Conservation (phyloP, 1,140 invertebrate species). For the Notospermus geniculatus region DNA sequence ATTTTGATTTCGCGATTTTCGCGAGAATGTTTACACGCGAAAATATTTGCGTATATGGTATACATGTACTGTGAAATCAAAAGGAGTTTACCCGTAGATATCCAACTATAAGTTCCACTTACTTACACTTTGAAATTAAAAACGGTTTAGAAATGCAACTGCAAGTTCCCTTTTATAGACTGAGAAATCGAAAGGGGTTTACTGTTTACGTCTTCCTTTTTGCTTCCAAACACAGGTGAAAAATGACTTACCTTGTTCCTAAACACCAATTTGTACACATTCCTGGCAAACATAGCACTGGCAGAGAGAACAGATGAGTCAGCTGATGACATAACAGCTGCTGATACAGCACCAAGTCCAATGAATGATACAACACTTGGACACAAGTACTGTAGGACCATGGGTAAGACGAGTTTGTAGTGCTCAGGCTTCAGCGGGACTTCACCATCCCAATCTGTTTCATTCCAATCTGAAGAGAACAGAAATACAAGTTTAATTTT, state of each 20-base stretch:
- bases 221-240: no score
- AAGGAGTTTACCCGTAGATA: no score
- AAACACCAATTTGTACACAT: slow-evolving; percentile 96
- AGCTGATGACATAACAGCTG: slow-evolving; percentile 97
- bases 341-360: slow-evolving; percentile 95
- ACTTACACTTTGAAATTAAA: no score
- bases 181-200: no score
- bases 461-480: slow-evolving; percentile 80
- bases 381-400: slow-evolving; percentile 94
- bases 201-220: neutral
- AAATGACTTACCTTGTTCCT: slow-evolving; percentile 81
- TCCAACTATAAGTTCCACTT: no score
- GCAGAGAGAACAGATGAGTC: slow-evolving; percentile 96
- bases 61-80: no score
- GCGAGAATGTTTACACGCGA: no score
- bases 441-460: slow-evolving; percentile 71
- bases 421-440: slow-evolving; percentile 71
- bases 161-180: no score
- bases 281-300: slow-evolving; percentile 96
- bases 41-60: no score
- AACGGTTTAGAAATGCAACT: no score
- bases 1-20: no score
- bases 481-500: slow-evolving; percentile 30
- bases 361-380: slow-evolving; percentile 91
- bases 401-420: slow-evolving; percentile 90